These are phyloP conservation scores for Rhynchotus rufescens DNA, from an alignment of 2,797 vertebrate genomes.

Conservation along the genomic window DNA sequence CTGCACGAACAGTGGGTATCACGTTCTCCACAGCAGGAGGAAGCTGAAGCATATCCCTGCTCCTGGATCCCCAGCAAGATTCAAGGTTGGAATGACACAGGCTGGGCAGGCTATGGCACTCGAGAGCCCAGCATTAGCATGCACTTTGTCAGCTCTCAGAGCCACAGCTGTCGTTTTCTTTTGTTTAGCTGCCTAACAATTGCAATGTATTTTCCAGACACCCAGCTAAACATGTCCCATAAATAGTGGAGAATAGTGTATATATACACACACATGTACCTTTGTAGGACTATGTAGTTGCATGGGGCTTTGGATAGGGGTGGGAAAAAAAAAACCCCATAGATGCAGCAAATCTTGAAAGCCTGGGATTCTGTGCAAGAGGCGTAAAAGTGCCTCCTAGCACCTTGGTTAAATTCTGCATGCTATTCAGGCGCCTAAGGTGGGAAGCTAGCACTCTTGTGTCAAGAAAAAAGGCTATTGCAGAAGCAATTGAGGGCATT, in stretches of 20 bases:
- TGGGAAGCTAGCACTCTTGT: neutral
- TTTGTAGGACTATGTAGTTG: neutral
- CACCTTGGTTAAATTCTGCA: neutral
- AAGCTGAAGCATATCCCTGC: neutral
- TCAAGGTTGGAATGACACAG: neutral
- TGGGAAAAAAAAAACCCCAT: neutral
- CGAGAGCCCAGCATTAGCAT: neutral
- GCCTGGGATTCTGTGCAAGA: neutral
- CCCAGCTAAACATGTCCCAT: neutral
- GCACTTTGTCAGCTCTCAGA: neutral
- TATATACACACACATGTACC: neutral
- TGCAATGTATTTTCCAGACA: neutral
- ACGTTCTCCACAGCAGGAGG: neutral
- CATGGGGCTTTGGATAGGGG: neutral
- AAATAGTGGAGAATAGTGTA: neutral
- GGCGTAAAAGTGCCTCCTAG: neutral
- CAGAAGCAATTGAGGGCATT: neutral
- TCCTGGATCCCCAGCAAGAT: neutral
- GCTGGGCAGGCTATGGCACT: neutral
- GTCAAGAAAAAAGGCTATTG: neutral
- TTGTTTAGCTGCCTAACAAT: neutral
- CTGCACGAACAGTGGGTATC: neutral
- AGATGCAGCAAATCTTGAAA: neutral
- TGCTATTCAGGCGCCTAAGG: rapidly evolving
- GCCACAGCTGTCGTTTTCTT: neutral